A percentile compares a stretch with the other conserved stretches of the same genome.
Evolutionary conservation across 2,888 invertebrate species (phyloP).

Genomic region (Capitulum mitella): DNA sequence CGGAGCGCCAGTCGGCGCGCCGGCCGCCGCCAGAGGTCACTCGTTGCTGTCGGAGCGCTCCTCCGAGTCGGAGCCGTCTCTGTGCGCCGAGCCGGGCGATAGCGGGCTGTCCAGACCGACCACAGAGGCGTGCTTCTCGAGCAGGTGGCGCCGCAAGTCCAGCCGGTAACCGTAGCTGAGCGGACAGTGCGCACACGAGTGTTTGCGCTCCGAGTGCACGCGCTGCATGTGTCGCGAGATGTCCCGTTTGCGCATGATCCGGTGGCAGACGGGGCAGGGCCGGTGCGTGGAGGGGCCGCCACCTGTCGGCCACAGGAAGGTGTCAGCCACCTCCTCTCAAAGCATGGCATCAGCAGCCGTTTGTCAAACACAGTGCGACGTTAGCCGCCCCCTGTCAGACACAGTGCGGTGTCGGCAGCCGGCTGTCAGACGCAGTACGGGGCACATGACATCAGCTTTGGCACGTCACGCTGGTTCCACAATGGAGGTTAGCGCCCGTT

Average conservation of each 20-base stretch:
- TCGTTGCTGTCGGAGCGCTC: slow-evolving; percentile 1
- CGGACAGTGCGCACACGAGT: background rate
- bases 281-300: slow-evolving; percentile 6
- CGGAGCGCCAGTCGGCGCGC: too few relatives aligned
- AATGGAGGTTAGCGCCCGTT: too few relatives aligned
- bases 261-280: slow-evolving; percentile 7
- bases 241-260: slow-evolving; percentile 18
- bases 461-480: too few relatives aligned
- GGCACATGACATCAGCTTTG: too few relatives aligned
- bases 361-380: too few relatives aligned
- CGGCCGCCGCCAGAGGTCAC: too few relatives aligned
- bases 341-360: too few relatives aligned
- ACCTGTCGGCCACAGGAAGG: background rate
- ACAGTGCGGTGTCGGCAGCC: too few relatives aligned
- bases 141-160: slow-evolving; percentile 16
- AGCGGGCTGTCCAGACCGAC: slow-evolving; percentile 9
- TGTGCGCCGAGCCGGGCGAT: background rate
- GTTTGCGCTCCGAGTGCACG: background rate
- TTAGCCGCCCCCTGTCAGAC: too few relatives aligned
- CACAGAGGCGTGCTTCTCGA: background rate
- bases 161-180: slow-evolving; percentile 5
- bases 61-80: background rate
- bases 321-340: too few relatives aligned
- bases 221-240: slow-evolving; percentile 13
- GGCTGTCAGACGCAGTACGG: too few relatives aligned